Evolutionary conservation across 2,113 vertebrate species (phyloP).

Genomic region (Fukomys damarensis): DNA sequence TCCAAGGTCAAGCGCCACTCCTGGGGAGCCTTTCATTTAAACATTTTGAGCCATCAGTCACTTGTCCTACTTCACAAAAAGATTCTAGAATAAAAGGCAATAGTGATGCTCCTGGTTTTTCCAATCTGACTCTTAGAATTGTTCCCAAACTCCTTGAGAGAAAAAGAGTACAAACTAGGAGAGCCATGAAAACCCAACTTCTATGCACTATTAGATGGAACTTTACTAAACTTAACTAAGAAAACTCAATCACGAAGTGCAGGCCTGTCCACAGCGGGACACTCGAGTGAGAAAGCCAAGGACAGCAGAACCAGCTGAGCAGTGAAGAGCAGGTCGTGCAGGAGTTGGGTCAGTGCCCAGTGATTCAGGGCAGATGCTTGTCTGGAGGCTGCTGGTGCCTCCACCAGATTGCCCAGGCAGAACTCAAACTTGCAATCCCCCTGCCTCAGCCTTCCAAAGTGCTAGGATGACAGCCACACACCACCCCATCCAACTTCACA

Average conservation of each 20-base stretch:
- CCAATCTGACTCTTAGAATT: background rate
- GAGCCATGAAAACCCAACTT: background rate
- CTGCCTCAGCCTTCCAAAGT: background rate
- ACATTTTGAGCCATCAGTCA: background rate
- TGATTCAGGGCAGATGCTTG: accelerated
- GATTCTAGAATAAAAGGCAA: background rate
- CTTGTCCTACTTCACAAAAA: background rate
- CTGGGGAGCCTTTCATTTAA: background rate
- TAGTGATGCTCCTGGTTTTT: background rate
- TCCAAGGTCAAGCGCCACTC: background rate
- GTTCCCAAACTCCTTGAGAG: background rate
- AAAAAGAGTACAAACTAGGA: background rate
- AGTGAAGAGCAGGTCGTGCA: background rate
- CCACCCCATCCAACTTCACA: background rate
- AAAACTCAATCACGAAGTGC: background rate
- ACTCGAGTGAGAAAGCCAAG: background rate
- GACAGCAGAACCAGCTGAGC: background rate
- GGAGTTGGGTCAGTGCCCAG: background rate
- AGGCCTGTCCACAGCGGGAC: background rate
- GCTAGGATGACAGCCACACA: no score
- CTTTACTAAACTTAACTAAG: background rate
- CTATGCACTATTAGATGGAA: background rate
- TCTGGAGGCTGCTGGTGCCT: no score
- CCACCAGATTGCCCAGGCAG: background rate
- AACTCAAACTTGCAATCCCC: no score